Percentiles rank a stretch among this genome's conserved stretches.
phyloP scores from a whole-genome alignment of 2,888 invertebrate species.

The Rhynchonema sp. region DNA sequence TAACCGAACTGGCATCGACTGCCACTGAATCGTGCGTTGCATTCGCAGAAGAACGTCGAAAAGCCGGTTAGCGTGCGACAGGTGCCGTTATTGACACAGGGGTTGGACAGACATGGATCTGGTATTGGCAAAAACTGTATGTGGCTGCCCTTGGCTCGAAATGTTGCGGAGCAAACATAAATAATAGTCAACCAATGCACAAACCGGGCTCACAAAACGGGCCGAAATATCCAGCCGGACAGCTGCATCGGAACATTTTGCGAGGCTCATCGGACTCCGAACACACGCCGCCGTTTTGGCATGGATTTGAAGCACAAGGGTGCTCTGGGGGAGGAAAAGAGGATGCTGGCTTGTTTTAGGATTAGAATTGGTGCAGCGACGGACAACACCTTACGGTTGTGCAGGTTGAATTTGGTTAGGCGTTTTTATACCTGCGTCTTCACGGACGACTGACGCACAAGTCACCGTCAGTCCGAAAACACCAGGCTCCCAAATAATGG shows the following conservation, averaged over 20 bases:
- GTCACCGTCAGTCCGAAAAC: too few relatives aligned
- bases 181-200: background rate
- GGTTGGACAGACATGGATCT: constrained; percentile 19
- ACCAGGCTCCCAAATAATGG: too few relatives aligned
- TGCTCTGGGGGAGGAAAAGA: too few relatives aligned
- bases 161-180: too few relatives aligned
- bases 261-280: background rate
- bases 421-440: too few relatives aligned
- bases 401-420: too few relatives aligned
- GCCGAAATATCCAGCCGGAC: background rate
- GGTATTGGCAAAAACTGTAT: background rate
- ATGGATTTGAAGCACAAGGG: constrained; percentile 17
- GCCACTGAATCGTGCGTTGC: constrained; percentile 18
- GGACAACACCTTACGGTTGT: too few relatives aligned
- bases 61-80: constrained; percentile 20
- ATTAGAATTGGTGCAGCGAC: too few relatives aligned
- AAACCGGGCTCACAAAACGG: background rate
- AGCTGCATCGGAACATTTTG: background rate
- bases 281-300: constrained; percentile 21
- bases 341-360: too few relatives aligned
- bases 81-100: constrained; percentile 23
- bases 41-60: constrained; percentile 20
- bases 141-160: background rate
- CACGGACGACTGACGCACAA: too few relatives aligned
- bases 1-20: constrained; percentile 19